A percentile compares a stretch with the other conserved stretches of the same genome.
Conservation (phyloP, 2,113 vertebrate genomes). For the Burhinus oedicnemus region DNA sequence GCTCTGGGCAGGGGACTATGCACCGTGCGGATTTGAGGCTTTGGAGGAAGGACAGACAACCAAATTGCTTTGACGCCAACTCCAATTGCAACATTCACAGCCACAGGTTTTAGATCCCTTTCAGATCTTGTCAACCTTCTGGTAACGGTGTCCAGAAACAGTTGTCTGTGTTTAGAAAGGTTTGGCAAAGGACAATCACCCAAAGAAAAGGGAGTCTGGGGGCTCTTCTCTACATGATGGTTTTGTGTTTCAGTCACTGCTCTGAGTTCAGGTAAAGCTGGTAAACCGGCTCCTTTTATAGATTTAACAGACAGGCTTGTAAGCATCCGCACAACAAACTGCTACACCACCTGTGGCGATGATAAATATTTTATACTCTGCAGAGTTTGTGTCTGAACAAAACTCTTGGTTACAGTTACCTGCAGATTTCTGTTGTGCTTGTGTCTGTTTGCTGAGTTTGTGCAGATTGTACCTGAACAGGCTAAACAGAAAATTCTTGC, state of each 20-base stretch:
- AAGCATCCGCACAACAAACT: slow-evolving; percentile 32
- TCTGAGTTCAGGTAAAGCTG: not conserved
- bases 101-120: not conserved
- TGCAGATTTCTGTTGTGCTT: not conserved
- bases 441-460: not conserved
- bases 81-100: not conserved
- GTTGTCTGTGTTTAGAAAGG: not conserved
- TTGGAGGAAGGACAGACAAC: not conserved
- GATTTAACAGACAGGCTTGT: not conserved
- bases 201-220: not conserved
- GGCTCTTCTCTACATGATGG: not conserved
- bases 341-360: not conserved
- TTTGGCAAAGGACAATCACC: not conserved
- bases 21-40: fast-evolving
- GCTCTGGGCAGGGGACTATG: not conserved
- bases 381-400: not conserved
- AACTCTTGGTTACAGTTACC: not conserved
- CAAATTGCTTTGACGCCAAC: not conserved
- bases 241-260: not conserved
- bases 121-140: not conserved
- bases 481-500: not conserved
- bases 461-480: not conserved
- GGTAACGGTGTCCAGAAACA: not conserved
- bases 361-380: slow-evolving; percentile 47
- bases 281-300: not conserved